These are phyloP conservation scores for Oncorhynchus masou DNA, from an alignment of 2,113 vertebrate species.

Conservation along the genomic window DNA sequence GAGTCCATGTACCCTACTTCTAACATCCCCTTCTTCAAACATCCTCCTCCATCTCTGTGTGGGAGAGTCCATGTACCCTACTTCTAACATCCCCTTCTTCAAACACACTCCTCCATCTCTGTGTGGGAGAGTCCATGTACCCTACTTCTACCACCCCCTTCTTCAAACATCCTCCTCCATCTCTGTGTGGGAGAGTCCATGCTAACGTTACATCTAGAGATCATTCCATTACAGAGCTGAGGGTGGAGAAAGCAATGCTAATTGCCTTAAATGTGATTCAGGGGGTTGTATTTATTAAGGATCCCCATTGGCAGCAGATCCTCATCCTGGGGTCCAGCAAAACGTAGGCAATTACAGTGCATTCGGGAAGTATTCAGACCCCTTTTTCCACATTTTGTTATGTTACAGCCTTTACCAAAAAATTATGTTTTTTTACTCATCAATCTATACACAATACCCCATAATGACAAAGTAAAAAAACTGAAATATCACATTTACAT, in stretches of 20 bases:
- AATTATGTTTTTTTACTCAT: no score
- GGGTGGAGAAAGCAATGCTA: constrained; percentile 23
- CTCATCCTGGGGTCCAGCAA: no score
- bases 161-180: constrained; percentile 3
- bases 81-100: background rate
- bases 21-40: background rate
- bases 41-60: no score
- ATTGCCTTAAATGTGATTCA: constrained; percentile 35
- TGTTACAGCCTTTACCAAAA: no score
- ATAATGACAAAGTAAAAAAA: no score
- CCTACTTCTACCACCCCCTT: background rate
- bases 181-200: background rate
- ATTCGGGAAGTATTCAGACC: no score
- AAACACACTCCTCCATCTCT: background rate
- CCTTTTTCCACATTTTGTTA: no score
- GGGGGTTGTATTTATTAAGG: background rate
- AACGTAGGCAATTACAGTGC: no score
- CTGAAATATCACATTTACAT: no score
- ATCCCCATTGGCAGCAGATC: no score
- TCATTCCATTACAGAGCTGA: constrained; percentile 18
- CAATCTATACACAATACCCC: no score
- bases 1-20: background rate
- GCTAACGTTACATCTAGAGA: background rate
- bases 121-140: background rate
- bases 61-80: background rate